Percentiles rank a stretch among this genome's conserved stretches.
phyloP scores from a whole-genome alignment of 2,797 vertebrate species.

The Chaetodon trifasciatus region DNA sequence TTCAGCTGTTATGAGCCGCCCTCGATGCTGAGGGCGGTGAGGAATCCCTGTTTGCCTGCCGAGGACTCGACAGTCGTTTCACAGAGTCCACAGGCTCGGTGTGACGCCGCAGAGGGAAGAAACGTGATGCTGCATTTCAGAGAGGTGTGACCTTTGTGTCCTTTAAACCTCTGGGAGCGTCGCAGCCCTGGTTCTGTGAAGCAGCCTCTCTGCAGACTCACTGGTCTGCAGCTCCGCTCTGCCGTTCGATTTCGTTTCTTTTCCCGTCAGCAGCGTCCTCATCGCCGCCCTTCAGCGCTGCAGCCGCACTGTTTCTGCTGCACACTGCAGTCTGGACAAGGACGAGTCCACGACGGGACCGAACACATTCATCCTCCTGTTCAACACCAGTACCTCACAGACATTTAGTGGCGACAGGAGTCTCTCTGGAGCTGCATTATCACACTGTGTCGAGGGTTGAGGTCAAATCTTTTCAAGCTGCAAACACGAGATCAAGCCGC shows the following conservation, averaged over 20 bases:
- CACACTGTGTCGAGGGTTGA: not conserved
- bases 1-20: not conserved
- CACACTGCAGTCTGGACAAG: conserved; percentile 50
- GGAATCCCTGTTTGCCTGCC: not conserved
- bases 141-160: conserved; percentile 51
- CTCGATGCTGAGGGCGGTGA: not conserved
- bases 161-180: conserved; percentile 42
- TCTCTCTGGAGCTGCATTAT: not conserved
- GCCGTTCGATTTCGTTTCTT: conserved; percentile 57
- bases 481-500: not conserved
- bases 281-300: conserved; percentile 57
- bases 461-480: conserved; percentile 6
- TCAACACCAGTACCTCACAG: not conserved
- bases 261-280: conserved; percentile 59
- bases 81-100: not conserved
- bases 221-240: conserved; percentile 36
- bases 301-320: conserved; percentile 61
- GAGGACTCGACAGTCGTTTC: not conserved
- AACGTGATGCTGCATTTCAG: conserved; percentile 36
- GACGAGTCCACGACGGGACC: conserved; percentile 20
- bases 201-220: conserved; percentile 50
- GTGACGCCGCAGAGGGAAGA: conserved; percentile 3
- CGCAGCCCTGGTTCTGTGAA: conserved; percentile 29
- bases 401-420: not conserved
- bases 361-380: conserved; percentile 11